Evolutionary conservation across 2,797 vertebrate genomes (phyloP), one percentile per base, ranked within the genome.

Genomic region (Malurus splendens): DNA sequence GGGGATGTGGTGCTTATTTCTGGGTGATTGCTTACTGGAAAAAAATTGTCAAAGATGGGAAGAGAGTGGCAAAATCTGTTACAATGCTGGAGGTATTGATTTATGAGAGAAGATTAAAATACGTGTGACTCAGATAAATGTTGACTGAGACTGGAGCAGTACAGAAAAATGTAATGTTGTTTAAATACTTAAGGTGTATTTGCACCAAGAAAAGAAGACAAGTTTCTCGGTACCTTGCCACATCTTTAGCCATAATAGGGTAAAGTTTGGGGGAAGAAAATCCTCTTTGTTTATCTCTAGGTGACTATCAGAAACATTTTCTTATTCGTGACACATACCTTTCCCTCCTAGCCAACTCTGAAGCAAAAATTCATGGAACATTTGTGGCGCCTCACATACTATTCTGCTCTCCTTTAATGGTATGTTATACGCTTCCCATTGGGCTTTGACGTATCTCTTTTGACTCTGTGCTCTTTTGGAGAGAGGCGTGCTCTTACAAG

Each of bases 51-150:
- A 83, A 82, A 78, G 60, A 82, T 52, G 5, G 2, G 60, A 75
- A 45, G 30, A 92, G 44, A 62, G 28, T 32, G 44, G 84, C 54
- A 91, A 87, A 87, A 88, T 62, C 52, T 78, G 71, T 84, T 86
- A 39, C 47, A 68, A 3, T 65, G 51, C 65, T 87, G 51, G 54
- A 78, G 54, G 54, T 81, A 83, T 79, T 90, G 90, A 91, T 93
- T 82, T 91, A 86, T 89, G 66, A 86, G 68, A 61, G 51, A 77
- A 92, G 68, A 89, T 81, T 93, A 80, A 91, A 92, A 78, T 87
- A 76, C 0, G 0, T 52, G 67, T 86, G n/a, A 27, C 33, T 86
- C 71, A 45, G 47, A 67, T 90, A 90, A 94, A 87, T 62, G 47
- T 83, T 91, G 77, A n/a, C 74, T 61, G 54, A 81, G 74, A 56